Conservation (phyloP, 2,888 invertebrate species). For the Stictocephala bisonia region DNA sequence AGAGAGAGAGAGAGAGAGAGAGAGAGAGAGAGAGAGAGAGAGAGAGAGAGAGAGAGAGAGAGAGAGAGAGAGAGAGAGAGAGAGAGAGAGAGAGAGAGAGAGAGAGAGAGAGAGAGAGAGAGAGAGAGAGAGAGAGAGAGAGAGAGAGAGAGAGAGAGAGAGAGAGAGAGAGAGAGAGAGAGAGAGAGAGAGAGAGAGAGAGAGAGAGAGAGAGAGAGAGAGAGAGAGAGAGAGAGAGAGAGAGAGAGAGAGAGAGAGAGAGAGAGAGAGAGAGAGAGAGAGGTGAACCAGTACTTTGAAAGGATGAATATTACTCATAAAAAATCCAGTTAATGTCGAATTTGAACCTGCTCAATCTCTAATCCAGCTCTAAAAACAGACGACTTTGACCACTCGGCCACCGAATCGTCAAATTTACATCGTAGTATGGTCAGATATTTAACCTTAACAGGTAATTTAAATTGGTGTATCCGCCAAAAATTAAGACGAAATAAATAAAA, state of each 20-base stretch:
- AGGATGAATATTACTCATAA: too few relatives aligned
- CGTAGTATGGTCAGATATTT: too few relatives aligned
- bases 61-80: constrained; percentile 13
- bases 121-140: constrained; percentile 13
- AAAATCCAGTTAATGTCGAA: too few relatives aligned
- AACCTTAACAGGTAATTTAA: too few relatives aligned
- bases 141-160: constrained; percentile 9
- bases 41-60: constrained; percentile 13
- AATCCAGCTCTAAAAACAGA: too few relatives aligned
- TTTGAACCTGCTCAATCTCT: too few relatives aligned
- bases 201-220: constrained; percentile 1
- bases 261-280: constrained; percentile 13
- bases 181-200: constrained; percentile 4
- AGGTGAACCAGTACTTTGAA: too few relatives aligned
- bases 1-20: constrained; percentile 8
- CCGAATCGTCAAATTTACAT: too few relatives aligned
- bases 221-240: constrained; percentile 13
- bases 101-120: not conserved
- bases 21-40: constrained; percentile 1
- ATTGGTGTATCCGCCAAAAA: too few relatives aligned
- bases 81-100: constrained; percentile 3
- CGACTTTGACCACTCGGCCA: too few relatives aligned
- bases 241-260: constrained; percentile 13
- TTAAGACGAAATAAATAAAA: too few relatives aligned
- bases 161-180: constrained; percentile 4